Base-by-base conservation (phyloP, 2,113 vertebrate species). In the Panthera tigris region DNA sequence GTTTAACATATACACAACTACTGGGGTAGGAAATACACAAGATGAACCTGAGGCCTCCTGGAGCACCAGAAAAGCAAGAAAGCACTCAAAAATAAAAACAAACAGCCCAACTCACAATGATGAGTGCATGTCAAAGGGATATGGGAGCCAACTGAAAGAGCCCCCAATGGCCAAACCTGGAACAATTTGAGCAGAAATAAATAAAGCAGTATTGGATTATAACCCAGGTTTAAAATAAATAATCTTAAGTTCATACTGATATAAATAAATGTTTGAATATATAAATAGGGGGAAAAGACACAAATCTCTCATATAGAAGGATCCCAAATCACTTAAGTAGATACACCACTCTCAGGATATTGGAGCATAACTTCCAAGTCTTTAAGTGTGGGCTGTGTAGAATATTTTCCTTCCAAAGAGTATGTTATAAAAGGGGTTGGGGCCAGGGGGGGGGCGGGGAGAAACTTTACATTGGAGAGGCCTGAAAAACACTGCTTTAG, bases 331-430 rank as follows among this genome's bases (percentile, higher is more conserved):
- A 5, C 10, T 69, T 29, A 31, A 27, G 5, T 4, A 69, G 7
- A 50, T 45, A 21, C 4, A 31, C 1, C 3, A 27, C 18, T 76
- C 19, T 52, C 18, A 33, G 27, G 11, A 4, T 39, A 50, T 7
- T 57, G 25, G 5, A 31, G 1, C 4, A 0, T 45, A 57, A n/a
- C 5, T 78, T 14, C 13, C 12, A 14, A 78, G 2, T 57, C 9
- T 89, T 18, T 25, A 55, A 65, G 15, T 7, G 1, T 25, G 8
- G 33, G 5, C 23, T 57, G 5, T 66, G 25, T 9, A 57, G 33
- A 68, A 21, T 39, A 48, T 45, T 36, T 76, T 82, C 39, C 15
- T 74, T 55, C 23, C 31, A 39, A 66, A n/a, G 31, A 78, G 13
- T 45, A 45, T 45, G 45, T 45, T 45, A 45, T 8, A n/a, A 15